Base-by-base conservation (phyloP, 2,888 invertebrate species). In the Crioceris asparagi region DNA sequence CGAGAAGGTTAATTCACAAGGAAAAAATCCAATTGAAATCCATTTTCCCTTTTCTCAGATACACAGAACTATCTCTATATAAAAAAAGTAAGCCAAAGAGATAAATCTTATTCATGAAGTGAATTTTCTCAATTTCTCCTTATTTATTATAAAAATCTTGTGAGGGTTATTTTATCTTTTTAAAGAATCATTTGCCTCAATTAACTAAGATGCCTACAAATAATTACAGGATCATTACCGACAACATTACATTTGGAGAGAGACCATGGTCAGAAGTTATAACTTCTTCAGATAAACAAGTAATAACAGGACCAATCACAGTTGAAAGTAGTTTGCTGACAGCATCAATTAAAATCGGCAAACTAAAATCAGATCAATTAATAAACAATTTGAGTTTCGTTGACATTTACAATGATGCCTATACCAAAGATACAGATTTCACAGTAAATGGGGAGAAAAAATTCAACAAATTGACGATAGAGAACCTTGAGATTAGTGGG, bases 351-450 rank as follows among this genome's bases (percentile, higher is more conserved):
- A 43, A 41, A 38, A 40, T 51, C 10, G 44, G 45, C 26, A 32
- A 39, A 26, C 27, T 52, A 6, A 36, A 36, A 11, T 38, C 52
- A 8, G 44, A 45, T 10, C 58, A 57, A 11, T 34, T 44, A 5
- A 46, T 62, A 29, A 59, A 61, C 29, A 47, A 47, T 11, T 36
- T 52, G 3, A 47, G 59, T 40, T 52, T 65, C 19, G 44, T 49
- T 11, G 36, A 51, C 30, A 46, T 62, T 6, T 32, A 61, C 6
- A 36, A 52, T 16, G 64, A 65, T 44, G 54, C 60, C 2, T 56
- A 60, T 3, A 49, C 49, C 16, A 41, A 40, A 21, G 47, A 52
- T 26, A 40, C 42, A 4, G 23, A 38, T 3, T 40, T 39, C 14
- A 40, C 10, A 14, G 27, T 14, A 45, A 38, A 35, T 47, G 17